Evolutionary conservation across 2,888 invertebrate species (phyloP), one percentile per base, ranked within the genome.

Genomic region (Polietes domitor): DNA sequence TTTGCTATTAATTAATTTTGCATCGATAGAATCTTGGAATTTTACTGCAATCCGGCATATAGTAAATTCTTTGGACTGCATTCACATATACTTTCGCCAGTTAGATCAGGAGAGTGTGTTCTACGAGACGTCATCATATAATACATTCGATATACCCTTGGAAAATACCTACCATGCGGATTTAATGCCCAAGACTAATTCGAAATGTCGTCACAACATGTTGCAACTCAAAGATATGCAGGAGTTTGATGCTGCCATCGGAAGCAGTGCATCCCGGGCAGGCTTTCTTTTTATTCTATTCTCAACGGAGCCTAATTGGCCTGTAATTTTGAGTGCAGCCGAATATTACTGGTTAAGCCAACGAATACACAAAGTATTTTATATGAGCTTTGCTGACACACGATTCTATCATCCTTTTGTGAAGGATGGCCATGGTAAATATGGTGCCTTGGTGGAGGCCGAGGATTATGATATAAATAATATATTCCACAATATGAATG

Each of bases 391-490:
- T 2, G 9, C 70, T 50, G 19, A 58, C 3, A 47, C 86, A 0
- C 71, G 86, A 1, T 89, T 91, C 41, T 91, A 88, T 55, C 90
- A 91, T 86, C 91, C 91, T 0, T 91, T 91, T 70, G 24, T 78
- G 15, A 65, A 6, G 26, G 37, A 19, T 10, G 4, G 5, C 2
- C 19, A 43, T 7, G 75, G 6, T 21, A 70, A 78, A 19, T 73
- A 86, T 5, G 86, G 85, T 15, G 80, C 83, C 0, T 85, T 88
- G 15, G 79, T 86, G 1, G 85, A 85, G 15, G 24, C 68, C 0
- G 76, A 41, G n/a, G 26, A 47, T 2, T 58, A 77, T 47, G 41
- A 65, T 21, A 74, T 83, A 1, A 74, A 85, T 6, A 82, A 85
- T 5, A 82, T 88, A 24, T 86, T 89, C 55, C 19, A 80, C 12